Evolutionary conservation across 2,797 vertebrate genomes (phyloP).

Genomic region (Vultur gryphus): DNA sequence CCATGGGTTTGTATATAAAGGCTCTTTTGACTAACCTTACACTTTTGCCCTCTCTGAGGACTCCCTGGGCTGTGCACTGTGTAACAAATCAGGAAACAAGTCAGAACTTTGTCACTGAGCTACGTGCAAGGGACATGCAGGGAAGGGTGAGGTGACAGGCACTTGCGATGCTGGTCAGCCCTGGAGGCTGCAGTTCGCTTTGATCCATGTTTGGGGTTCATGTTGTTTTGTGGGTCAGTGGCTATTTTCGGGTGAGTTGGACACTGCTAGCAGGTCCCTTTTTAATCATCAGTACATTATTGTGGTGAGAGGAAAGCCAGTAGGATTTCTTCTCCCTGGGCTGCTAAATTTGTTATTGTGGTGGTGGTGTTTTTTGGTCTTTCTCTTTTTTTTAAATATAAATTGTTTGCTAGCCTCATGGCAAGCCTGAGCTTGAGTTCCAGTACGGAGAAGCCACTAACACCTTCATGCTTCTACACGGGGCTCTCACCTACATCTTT

Average conservation of each 20-base stretch:
- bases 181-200: not conserved
- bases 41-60: not conserved
- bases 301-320: not conserved
- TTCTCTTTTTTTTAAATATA: not conserved
- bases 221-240: not conserved
- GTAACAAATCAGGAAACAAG: constrained; percentile 3
- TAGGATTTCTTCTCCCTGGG: not conserved
- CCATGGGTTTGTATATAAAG: accelerated
- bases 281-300: not conserved
- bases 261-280: not conserved
- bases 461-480: no score
- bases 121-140: not conserved
- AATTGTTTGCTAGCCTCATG: not conserved
- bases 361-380: not conserved
- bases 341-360: not conserved
- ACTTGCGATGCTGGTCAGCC: not conserved
- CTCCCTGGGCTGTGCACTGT: not conserved
- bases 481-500: not conserved
- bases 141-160: not conserved
- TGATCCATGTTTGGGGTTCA: not conserved
- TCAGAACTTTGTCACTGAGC: not conserved
- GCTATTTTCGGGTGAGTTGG: not conserved
- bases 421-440: not conserved
- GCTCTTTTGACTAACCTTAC: accelerated
- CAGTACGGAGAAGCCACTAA: not conserved